These are phyloP conservation scores for Idaea straminata DNA, from an alignment of 2,888 invertebrate genomes.

Conservation along the genomic window DNA sequence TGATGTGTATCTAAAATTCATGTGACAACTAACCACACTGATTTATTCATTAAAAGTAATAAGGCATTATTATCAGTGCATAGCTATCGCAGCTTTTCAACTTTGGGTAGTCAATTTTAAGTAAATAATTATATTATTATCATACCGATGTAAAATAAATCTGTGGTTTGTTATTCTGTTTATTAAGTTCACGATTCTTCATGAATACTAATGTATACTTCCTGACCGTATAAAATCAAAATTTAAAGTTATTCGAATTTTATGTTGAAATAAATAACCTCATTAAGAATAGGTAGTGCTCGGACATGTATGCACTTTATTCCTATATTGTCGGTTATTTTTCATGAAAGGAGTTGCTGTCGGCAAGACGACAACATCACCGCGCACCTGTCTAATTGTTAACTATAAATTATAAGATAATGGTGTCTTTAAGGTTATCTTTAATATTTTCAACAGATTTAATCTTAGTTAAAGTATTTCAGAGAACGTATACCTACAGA, in stretches of 20 bases:
- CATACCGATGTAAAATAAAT: neutral
- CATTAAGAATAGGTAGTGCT: constrained; percentile 47
- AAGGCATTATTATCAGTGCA: neutral
- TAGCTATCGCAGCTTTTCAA: neutral
- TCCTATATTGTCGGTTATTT: constrained; percentile 56
- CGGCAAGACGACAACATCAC: constrained; percentile 37
- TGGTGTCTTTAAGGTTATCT: constrained; percentile 45
- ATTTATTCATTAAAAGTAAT: constrained; percentile 37
- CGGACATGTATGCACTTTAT: constrained; percentile 58
- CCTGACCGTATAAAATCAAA: neutral
- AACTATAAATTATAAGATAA: constrained; percentile 50
- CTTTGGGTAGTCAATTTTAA: neutral
- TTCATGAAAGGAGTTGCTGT: constrained; percentile 50
- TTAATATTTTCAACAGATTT: constrained; percentile 45
- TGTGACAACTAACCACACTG: constrained; percentile 48
- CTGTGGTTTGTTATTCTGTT: neutral
- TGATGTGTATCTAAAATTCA: constrained; percentile 51
- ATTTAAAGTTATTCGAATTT: constrained; percentile 7
- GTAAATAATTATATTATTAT: neutral
- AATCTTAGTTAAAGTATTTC: constrained; percentile 35
- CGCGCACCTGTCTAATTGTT: constrained; percentile 50
- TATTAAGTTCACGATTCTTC: neutral
- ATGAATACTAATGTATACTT: neutral
- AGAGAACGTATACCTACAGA: constrained; percentile 14
- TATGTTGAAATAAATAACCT: constrained; percentile 49